Evolutionary conservation across 2,113 vertebrate genomes (phyloP), one percentile per base, ranked within the genome.

Genomic region (Stegastes partitus): DNA sequence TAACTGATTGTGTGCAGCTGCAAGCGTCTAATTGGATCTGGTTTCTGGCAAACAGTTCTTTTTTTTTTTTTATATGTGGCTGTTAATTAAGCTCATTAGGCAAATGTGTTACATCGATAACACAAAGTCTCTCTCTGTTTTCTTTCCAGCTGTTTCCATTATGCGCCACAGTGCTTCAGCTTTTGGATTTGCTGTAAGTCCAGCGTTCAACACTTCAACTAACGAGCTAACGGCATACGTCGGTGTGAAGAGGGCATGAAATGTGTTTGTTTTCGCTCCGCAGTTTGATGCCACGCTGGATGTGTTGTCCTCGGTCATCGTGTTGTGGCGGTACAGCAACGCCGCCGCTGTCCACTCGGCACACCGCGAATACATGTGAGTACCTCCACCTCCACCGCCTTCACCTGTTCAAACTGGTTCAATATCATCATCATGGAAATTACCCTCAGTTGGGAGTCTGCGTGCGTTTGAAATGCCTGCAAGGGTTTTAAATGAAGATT

Each of bases 241-340:
- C 3, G 22, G 2, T 0, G 5, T 1, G 10, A 39, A 7, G 2
- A 39, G 11, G 12, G 18, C 2, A 34, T 34, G 11, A 59, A 21
- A 10, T 19, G 8, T 39, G 11, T 70, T 58, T 65, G 16, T 69
- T 59, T n/a, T 66, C 45, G 4, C 89, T 69, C 93, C 91, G 54
- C 93, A 99, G 98, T 99, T 99, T 75, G 98, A 99, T 49, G 98
- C 98, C 68, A 91, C 92, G 25, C 94, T 99, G 81, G 98, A 99
- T 3, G 97, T 99, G 61, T 81, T 99, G 88, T 99, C 97, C 0
- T 99, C 98, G 0, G 94, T 94, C 11, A 99, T 99, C 23, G 98
- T 99, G 34, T n/a, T 99, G 86, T 99, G 98, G 98, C 96, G 98
- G 49, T 99, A 99, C 91, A 97, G 97, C 94, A 99, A 99, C 0